Conservation (phyloP, 1,140 invertebrate species). For the Bactericera cockerelli region DNA sequence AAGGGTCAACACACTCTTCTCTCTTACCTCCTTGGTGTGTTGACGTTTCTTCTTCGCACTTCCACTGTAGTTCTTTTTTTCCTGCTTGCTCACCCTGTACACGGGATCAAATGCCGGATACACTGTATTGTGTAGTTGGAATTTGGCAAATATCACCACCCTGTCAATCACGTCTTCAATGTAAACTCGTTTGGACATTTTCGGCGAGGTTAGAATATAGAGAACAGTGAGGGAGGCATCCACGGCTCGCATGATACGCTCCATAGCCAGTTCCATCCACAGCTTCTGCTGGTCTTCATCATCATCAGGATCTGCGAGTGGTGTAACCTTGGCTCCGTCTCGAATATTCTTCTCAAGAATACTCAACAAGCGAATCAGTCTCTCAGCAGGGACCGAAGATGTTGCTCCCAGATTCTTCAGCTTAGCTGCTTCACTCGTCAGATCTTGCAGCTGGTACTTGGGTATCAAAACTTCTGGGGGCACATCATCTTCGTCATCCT, state of each 20-base stretch:
- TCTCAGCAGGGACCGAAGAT: slow-evolving; percentile 80
- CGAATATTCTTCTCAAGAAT: slow-evolving; percentile 84
- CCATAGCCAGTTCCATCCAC: slow-evolving; percentile 78
- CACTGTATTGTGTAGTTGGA: slow-evolving; percentile 89
- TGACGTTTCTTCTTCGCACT: slow-evolving; percentile 46
- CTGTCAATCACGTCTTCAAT: slow-evolving; percentile 95
- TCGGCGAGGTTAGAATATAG: slow-evolving; percentile 82
- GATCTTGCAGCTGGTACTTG: slow-evolving; percentile 63
- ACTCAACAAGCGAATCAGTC: slow-evolving; percentile 65
- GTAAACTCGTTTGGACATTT: slow-evolving; percentile 87
- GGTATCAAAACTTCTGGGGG: slow-evolving; percentile 61
- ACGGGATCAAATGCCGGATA: slow-evolving; percentile 96
- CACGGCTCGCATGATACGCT: slow-evolving; percentile 72
- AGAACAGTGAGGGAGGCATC: slow-evolving; percentile 75
- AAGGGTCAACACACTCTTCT: slow-evolving; percentile 60
- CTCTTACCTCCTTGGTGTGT: slow-evolving; percentile 46
- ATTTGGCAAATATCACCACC: slow-evolving; percentile 88
- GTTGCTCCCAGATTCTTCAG: slow-evolving; percentile 76
- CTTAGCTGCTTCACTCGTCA: slow-evolving; percentile 89
- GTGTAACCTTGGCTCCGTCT: slow-evolving; percentile 70
- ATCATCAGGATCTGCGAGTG: slow-evolving; percentile 66
- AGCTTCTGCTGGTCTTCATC: slow-evolving; percentile 75
- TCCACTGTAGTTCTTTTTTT: slow-evolving; percentile 20
- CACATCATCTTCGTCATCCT: slow-evolving; percentile 49
- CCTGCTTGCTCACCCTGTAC: slow-evolving; percentile 47